A percentile compares a stretch with the other conserved stretches of the same genome.
Evolutionary conservation across 2,888 invertebrate species (phyloP).

Genomic region (Caenorhabditis afra): DNA sequence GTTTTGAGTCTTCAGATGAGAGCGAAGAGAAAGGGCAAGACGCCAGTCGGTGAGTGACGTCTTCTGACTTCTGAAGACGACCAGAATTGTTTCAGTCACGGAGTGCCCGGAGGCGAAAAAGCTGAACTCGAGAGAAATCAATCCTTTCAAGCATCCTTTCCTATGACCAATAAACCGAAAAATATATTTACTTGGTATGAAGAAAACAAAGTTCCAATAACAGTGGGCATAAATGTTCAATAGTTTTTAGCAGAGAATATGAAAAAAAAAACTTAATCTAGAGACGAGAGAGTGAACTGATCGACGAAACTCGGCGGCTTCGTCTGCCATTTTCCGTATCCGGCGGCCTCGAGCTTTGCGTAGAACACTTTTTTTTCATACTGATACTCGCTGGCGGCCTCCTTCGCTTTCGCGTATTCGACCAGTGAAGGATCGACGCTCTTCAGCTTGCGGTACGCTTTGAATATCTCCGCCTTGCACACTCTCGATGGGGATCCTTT

Average conservation of each 20-base stretch:
- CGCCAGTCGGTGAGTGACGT: too few relatives aligned
- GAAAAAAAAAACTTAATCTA: slow-evolving; percentile 22
- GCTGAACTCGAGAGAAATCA: too few relatives aligned
- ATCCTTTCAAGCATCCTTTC: too few relatives aligned
- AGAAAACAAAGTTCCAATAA: too few relatives aligned
- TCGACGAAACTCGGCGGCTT: slow-evolving; percentile 59
- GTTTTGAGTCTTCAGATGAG: too few relatives aligned
- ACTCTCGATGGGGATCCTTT: slow-evolving; percentile 49
- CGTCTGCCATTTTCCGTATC: slow-evolving; percentile 64
- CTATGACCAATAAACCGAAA: too few relatives aligned
- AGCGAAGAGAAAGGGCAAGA: too few relatives aligned
- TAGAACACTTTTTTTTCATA: slow-evolving; percentile 59
- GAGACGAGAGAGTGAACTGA: slow-evolving; percentile 40
- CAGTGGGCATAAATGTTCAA: background rate
- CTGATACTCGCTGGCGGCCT: slow-evolving; percentile 50
- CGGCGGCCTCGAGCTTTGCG: slow-evolving; percentile 54
- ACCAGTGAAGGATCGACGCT: slow-evolving; percentile 1
- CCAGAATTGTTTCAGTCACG: too few relatives aligned
- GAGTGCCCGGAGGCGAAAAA: too few relatives aligned
- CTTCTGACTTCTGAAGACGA: too few relatives aligned
- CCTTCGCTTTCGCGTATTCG: slow-evolving; percentile 53
- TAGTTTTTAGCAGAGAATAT: too few relatives aligned
- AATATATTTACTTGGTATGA: too few relatives aligned
- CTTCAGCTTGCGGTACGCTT: slow-evolving; percentile 25
- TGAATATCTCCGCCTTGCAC: slow-evolving; percentile 54